These are phyloP conservation scores for Gallinago paraguaiae DNA, from an alignment of 2,113 vertebrate genomes.

Conservation along the genomic window DNA sequence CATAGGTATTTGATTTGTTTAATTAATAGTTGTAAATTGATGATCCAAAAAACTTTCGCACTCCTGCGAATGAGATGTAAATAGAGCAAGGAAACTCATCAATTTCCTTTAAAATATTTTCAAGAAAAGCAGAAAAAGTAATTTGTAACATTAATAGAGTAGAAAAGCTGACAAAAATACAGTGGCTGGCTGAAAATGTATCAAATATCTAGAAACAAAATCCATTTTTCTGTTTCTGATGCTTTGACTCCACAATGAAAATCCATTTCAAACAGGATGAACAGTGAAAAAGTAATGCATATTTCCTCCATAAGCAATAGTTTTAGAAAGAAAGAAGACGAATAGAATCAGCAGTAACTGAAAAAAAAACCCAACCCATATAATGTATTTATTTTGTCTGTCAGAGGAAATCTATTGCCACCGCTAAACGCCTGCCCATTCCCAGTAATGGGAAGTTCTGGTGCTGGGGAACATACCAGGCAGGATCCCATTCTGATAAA, in stretches of 20 bases:
- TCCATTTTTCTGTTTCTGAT: not conserved
- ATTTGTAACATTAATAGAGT: not conserved
- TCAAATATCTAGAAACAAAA: not conserved
- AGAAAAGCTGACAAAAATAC: not conserved
- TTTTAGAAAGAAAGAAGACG: not conserved
- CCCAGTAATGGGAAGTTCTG: not conserved
- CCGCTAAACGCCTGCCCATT: not conserved
- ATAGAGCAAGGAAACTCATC: not conserved
- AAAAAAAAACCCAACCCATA: rapidly evolving
- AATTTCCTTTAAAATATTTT: not conserved
- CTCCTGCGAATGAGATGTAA: not conserved
- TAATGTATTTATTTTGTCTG: not conserved
- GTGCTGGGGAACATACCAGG: not conserved
- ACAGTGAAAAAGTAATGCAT: not conserved
- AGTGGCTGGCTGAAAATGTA: not conserved
- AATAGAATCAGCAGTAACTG: not conserved
- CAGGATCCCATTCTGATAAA: not conserved
- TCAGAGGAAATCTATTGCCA: not conserved
- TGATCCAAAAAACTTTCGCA: not conserved
- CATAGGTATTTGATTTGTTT: not conserved
- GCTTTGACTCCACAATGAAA: not conserved
- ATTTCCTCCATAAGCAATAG: not conserved
- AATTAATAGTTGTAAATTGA: not conserved
- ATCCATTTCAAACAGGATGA: not conserved
- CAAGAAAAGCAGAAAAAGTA: not conserved